Conservation (phyloP, 2,113 vertebrate species). For the Lanius collurio region DNA sequence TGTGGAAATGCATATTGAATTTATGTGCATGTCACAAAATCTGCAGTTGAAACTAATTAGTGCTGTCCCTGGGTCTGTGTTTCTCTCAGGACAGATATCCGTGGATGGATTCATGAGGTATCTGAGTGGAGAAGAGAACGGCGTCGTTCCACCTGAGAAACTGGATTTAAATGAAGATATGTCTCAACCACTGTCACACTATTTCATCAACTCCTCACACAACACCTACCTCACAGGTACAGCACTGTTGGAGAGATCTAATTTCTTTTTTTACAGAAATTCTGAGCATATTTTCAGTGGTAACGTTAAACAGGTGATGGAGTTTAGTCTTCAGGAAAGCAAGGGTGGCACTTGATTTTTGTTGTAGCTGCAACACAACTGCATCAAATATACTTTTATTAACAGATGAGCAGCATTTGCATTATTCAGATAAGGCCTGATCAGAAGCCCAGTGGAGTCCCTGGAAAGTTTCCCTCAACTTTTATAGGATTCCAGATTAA, state of each 20-base stretch:
- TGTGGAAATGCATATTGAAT: background rate
- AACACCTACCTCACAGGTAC: conserved; percentile 99
- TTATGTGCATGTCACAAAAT: no score
- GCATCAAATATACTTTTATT: background rate
- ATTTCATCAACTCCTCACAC: conserved; percentile 99
- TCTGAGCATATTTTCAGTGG: background rate
- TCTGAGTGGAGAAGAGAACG: conserved; percentile 93
- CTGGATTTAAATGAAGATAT: conserved; percentile 98
- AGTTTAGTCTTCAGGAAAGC: background rate
- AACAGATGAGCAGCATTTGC: background rate
- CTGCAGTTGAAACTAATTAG: background rate
- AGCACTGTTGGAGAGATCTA: no score
- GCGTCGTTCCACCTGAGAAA: conserved; percentile 95
- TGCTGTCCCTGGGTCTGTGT: conserved; percentile 8
- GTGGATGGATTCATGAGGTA: conserved; percentile 93
- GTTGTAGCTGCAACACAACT: background rate
- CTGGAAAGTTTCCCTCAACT: background rate
- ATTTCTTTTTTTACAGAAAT: background rate
- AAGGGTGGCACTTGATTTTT: background rate
- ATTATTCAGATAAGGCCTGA: background rate
- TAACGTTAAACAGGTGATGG: background rate
- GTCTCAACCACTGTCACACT: conserved; percentile 94
- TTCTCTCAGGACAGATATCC: conserved; percentile 90
- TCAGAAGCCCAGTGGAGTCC: background rate
- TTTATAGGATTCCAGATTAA: background rate